Conservation (phyloP, 2,797 vertebrate genomes). For the Eupleurogrammus muticus region DNA sequence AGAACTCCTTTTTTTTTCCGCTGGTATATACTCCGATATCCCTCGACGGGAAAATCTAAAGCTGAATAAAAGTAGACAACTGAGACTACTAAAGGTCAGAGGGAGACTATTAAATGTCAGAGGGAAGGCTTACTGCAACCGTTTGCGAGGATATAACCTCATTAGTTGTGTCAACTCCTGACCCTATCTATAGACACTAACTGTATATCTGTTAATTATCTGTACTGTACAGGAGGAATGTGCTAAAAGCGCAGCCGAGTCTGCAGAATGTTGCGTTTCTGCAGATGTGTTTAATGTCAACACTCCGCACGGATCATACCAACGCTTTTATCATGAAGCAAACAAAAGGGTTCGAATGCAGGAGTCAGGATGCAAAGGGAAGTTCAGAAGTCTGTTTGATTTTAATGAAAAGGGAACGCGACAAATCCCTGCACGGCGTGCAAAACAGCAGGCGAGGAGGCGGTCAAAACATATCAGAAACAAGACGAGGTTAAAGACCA, state of each 20-base stretch:
- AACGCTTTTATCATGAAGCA: too few relatives aligned
- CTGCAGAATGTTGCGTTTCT: too few relatives aligned
- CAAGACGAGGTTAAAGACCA: too few relatives aligned
- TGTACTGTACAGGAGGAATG: slow-evolving; percentile 10
- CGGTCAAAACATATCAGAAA: too few relatives aligned
- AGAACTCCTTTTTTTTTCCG: slow-evolving; percentile 30
- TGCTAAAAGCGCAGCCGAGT: neutral
- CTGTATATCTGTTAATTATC: slow-evolving; percentile 25
- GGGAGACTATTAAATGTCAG: neutral
- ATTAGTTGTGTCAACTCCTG: slow-evolving; percentile 39
- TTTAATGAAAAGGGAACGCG: too few relatives aligned
- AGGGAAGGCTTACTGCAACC: slow-evolving; percentile 30
- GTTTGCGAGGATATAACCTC: slow-evolving; percentile 22
- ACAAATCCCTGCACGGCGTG: too few relatives aligned
- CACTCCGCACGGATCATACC: too few relatives aligned
- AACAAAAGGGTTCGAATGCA: too few relatives aligned
- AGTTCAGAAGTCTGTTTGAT: too few relatives aligned
- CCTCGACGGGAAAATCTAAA: slow-evolving; percentile 40
- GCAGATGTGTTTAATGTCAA: too few relatives aligned
- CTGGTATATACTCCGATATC: slow-evolving; percentile 24
- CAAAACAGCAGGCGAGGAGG: too few relatives aligned
- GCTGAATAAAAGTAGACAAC: slow-evolving; percentile 41
- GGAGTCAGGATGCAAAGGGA: too few relatives aligned
- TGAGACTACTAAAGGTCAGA: slow-evolving; percentile 52
- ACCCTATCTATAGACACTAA: slow-evolving; percentile 27